Evolutionary conservation across 2,888 invertebrate species (phyloP).

Genomic region (Entomobrya multifasciata): DNA sequence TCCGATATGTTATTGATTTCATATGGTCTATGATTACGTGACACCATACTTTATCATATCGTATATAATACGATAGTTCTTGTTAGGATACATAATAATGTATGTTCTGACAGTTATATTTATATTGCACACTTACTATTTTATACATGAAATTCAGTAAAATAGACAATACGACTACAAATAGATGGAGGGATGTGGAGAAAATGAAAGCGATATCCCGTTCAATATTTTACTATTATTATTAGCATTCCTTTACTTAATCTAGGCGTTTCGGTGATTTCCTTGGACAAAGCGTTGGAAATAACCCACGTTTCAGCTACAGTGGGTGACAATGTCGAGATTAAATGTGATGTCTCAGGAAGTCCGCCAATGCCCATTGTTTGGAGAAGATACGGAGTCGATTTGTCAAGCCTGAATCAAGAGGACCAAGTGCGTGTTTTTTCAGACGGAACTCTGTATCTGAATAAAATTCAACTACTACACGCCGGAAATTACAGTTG

Average conservation of each 20-base stretch:
- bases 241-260: slow-evolving; percentile 53
- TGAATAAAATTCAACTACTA: slow-evolving; percentile 87
- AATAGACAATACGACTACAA: neutral
- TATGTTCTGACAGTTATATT: too few species aligned
- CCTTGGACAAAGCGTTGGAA: slow-evolving; percentile 87
- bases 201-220: slow-evolving; percentile 10
- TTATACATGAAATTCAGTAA: too few species aligned
- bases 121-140: too few species aligned
- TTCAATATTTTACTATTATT: slow-evolving; percentile 38
- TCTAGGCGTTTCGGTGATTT: slow-evolving; percentile 87
- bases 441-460: slow-evolving; percentile 88
- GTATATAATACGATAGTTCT: neutral
- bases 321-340: slow-evolving; percentile 89
- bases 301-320: slow-evolving; percentile 87
- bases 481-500: slow-evolving; percentile 91
- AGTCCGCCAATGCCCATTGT: slow-evolving; percentile 87
- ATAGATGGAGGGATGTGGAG: neutral
- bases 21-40: neutral
- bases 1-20: slow-evolving; percentile 11
- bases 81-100: too few species aligned
- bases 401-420: slow-evolving; percentile 76
- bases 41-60: neutral
- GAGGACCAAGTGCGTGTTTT: slow-evolving; percentile 85
- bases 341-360: slow-evolving; percentile 89
- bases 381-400: slow-evolving; percentile 83